Percentiles rank a stretch among this genome's conserved stretches.
Conservation (phyloP, 1,140 invertebrate species). For the Brachionus paranguensis region DNA sequence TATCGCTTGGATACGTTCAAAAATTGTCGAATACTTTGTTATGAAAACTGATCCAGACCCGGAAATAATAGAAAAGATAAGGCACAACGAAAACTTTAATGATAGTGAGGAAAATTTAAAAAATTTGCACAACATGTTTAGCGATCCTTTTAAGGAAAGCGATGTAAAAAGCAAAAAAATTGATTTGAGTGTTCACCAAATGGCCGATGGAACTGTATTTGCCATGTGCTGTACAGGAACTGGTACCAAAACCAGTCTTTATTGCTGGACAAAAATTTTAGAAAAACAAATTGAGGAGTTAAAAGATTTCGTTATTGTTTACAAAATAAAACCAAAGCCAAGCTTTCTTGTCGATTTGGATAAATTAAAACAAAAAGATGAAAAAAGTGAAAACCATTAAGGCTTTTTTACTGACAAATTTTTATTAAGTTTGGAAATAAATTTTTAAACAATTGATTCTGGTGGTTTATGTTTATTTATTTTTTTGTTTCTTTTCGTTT, state of each 20-base stretch:
- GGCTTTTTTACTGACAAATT: background rate
- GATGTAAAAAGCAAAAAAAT: slow-evolving; percentile 42
- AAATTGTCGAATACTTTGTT: slow-evolving; percentile 75
- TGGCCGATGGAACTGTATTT: slow-evolving; percentile 83
- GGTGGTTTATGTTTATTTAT: background rate
- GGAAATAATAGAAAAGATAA: slow-evolving; percentile 49
- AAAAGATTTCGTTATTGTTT: slow-evolving; percentile 5
- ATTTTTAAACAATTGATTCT: background rate
- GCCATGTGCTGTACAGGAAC: slow-evolving; percentile 79
- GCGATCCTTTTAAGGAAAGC: slow-evolving; percentile 28
- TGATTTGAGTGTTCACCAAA: slow-evolving; percentile 68
- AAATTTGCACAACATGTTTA: background rate
- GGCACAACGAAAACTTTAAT: slow-evolving; percentile 50
- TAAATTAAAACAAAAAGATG: background rate
- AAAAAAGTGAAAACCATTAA: background rate
- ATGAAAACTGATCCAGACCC: slow-evolving; percentile 64
- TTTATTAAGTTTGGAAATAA: background rate
- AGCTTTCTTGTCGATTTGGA: background rate
- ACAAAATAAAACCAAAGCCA: background rate
- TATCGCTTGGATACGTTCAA: slow-evolving; percentile 69
- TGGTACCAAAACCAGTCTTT: slow-evolving; percentile 65
- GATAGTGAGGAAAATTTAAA: slow-evolving; percentile 41
- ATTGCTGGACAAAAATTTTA: slow-evolving; percentile 68
- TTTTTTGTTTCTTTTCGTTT: background rate
- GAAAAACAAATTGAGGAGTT: slow-evolving; percentile 45